Evolutionary conservation across 1,140 invertebrate species (phyloP).

Genomic region (Drosophila tsacasi): DNA sequence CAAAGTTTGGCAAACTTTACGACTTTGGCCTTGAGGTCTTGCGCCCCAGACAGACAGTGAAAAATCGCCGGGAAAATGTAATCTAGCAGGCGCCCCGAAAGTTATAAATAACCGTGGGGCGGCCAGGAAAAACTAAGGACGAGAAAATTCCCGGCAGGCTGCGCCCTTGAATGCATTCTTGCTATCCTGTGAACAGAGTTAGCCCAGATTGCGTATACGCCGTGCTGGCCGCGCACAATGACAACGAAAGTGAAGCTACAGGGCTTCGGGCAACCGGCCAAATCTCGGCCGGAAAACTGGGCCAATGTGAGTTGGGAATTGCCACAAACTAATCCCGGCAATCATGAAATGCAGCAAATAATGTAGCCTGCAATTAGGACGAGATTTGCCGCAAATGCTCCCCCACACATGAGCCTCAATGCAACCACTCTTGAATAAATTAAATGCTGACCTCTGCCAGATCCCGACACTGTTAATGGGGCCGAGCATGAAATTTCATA

Average conservation of each 20-base stretch:
- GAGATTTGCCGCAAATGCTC: constrained; percentile 16
- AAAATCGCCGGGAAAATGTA: constrained; percentile 66
- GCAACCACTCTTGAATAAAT: constrained; percentile 40
- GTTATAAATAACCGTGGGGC: constrained; percentile 66
- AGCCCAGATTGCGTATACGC: constrained; percentile 46
- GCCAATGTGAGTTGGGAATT: constrained; percentile 50
- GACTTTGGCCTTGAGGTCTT: constrained; percentile 63
- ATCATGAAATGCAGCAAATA: constrained; percentile 20
- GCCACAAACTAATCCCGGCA: constrained; percentile 50
- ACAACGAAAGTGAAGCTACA: constrained; percentile 47
- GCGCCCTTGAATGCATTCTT: constrained; percentile 69
- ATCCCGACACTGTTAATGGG: constrained; percentile 21
- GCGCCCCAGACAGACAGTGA: constrained; percentile 44
- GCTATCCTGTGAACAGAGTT: constrained; percentile 23
- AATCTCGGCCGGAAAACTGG: constrained; percentile 40
- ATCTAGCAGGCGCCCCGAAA: constrained; percentile 51
- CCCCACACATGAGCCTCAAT: neutral
- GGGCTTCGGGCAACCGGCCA: constrained; percentile 51
- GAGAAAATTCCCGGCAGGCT: constrained; percentile 26
- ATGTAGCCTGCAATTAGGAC: constrained; percentile 44
- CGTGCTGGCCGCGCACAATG: constrained; percentile 11
- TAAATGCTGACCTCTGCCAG: constrained; percentile 28
- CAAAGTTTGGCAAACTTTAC: constrained; percentile 72
- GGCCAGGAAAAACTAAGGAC: neutral
- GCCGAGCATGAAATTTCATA: constrained; percentile 33